Base-by-base conservation (phyloP, 2,797 vertebrate species). In the Coccyzus lansbergi region DNA sequence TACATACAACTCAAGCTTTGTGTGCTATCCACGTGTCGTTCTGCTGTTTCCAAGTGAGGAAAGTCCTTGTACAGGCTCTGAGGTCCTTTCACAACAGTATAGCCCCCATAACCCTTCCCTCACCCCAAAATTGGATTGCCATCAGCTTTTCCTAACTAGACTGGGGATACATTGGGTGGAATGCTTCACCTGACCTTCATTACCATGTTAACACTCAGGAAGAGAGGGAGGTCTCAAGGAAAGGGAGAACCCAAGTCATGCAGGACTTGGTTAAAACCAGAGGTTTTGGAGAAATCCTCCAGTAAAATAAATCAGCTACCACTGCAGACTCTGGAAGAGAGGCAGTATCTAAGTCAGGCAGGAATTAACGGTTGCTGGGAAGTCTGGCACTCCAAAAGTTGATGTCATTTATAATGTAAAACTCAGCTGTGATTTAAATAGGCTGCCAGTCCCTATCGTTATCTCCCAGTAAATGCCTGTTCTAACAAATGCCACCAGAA, bases 361-460 rank as follows among this genome's bases (percentile, higher is more conserved):
- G 83, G 90, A 94, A 92, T 91, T 72, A 91, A 78, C 70, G 1
- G 6, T 78, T 91, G 78, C 83, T 82, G 92, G 83, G 90, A 94
- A 95, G 86, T 91, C 90, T 90, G 88, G 86, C 80, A 70, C 70
- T 90, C 74, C 65, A 76, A 62, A 86, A 90, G 78, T 94, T 92
- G 72, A 90, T 90, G 94, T 88, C 86, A 96, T 92, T 94, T 92
- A 94, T 80, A 93, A 93, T 88, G 90, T 48, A 88, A 92, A 90
- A 95, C 76, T 96, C 91, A 95, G 78, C 84, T 93, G 89, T 68
- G 82, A 92, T 94, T 95, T 93, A 93, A 96, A 94, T 59, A 90
- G 71, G 56, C 88, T 94, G 93, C 91, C 92, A 93, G 89, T 89
- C 87, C 76, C 69, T 74, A 83, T 71, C 6, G 51, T 89, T 96